Percentiles rank a stretch among this genome's conserved stretches.
These are phyloP conservation scores for Pteronura brasiliensis DNA, from an alignment of 2,113 vertebrate species.

Conservation along the genomic window DNA sequence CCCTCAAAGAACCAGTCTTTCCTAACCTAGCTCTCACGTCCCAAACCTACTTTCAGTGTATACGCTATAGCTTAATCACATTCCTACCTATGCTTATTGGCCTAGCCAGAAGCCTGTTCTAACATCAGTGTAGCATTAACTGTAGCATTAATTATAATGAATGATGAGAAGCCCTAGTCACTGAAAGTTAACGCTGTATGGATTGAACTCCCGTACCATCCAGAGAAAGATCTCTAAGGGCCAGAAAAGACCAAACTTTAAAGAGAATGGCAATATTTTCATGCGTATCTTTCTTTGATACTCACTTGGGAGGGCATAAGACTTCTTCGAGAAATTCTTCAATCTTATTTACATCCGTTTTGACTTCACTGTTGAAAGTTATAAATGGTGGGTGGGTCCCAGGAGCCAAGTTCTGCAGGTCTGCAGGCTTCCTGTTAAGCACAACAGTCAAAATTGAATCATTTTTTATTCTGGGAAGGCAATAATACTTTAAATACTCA, in stretches of 20 bases:
- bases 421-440: slow-evolving; percentile 93
- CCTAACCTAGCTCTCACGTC: background rate
- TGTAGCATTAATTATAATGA: background rate
- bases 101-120: background rate
- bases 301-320: slow-evolving; percentile 96
- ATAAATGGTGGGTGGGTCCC: slow-evolving; percentile 98
- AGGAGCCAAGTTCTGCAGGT: slow-evolving; percentile 97
- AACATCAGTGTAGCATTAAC: background rate
- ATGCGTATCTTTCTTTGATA: background rate
- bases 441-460: slow-evolving; percentile 56
- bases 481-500: background rate
- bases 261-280: background rate
- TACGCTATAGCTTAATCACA: background rate
- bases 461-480: background rate
- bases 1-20: background rate
- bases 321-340: slow-evolving; percentile 99
- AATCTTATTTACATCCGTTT: slow-evolving; percentile 99
- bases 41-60: background rate
- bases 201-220: background rate
- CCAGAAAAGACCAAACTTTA: background rate
- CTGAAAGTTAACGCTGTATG: background rate
- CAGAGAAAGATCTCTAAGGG: background rate
- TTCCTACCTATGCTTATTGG: background rate
- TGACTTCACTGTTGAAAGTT: slow-evolving; percentile 97
- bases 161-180: background rate